A percentile compares a stretch with the other conserved stretches of the same genome.
phyloP scores from a whole-genome alignment of 2,888 invertebrate genomes.

The Hipparchia semele region DNA sequence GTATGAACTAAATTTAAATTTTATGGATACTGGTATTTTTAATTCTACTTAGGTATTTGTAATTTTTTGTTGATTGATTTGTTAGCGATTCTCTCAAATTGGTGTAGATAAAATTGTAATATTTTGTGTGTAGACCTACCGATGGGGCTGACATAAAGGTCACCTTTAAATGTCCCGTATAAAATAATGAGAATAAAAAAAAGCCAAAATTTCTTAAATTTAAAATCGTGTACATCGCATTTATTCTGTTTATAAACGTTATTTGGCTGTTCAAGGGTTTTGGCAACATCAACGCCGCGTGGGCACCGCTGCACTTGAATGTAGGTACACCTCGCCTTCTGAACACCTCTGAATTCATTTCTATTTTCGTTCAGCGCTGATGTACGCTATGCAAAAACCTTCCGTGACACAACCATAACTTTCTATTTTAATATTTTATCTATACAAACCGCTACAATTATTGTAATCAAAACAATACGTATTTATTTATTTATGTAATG shows the following conservation, averaged over 20 bases:
- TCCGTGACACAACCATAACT: conserved; percentile 7
- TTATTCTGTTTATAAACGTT: conserved; percentile 34
- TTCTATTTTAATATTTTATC: not conserved
- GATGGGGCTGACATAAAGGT: no score
- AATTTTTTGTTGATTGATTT: no score
- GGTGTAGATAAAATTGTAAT: no score
- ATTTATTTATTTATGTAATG: not conserved
- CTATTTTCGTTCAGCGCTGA: conserved; percentile 43
- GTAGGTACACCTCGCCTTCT: conserved; percentile 35
- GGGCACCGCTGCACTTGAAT: conserved; percentile 39
- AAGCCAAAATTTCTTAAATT: not conserved
- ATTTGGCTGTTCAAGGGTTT: conserved; percentile 36
- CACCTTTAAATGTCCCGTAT: no score
- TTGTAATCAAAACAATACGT: not conserved
- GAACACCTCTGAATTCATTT: conserved; percentile 40
- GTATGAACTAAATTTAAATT: no score
- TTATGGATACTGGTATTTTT: no score
- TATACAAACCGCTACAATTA: not conserved
- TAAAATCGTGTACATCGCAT: conserved; percentile 23
- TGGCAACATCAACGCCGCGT: conserved; percentile 39
- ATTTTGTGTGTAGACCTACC: no score
- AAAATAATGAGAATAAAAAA: no score
- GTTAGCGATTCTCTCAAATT: no score
- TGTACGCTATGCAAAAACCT: conserved; percentile 28
- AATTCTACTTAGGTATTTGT: no score